A percentile compares a stretch with the other conserved stretches of the same genome.
phyloP scores from a whole-genome alignment of 2,113 vertebrate species.

The Serilophus lunatus region DNA sequence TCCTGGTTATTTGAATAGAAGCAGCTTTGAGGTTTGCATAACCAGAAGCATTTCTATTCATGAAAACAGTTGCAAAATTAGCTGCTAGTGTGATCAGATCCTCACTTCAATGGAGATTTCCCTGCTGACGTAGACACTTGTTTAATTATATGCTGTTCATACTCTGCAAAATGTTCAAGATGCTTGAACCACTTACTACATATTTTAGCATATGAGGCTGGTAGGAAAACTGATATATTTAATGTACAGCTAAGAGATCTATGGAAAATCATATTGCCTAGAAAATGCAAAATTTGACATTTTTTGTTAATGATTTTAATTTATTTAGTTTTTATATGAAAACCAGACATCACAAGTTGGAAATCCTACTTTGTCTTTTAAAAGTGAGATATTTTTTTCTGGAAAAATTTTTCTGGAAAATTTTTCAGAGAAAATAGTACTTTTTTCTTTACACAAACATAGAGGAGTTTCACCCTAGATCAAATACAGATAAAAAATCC shows the following conservation, averaged over 20 bases:
- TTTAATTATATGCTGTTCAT: slow-evolving; percentile 12
- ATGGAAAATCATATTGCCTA: neutral
- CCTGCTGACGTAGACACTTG: slow-evolving; percentile 35
- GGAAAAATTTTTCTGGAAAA: neutral
- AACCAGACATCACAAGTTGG: neutral
- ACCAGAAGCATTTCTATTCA: slow-evolving; percentile 29
- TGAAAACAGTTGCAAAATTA: slow-evolving; percentile 41
- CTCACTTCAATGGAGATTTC: slow-evolving; percentile 37
- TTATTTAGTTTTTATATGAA: neutral
- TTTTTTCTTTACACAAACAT: neutral
- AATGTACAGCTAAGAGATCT: neutral
- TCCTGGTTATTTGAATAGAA: slow-evolving; percentile 8
- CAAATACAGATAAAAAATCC: neutral
- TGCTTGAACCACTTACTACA: neutral
- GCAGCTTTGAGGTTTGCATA: neutral
- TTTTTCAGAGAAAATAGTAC: neutral
- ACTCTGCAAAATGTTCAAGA: slow-evolving; percentile 5
- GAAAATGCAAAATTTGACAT: neutral
- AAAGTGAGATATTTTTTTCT: neutral
- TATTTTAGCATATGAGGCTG: neutral
- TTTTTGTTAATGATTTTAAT: neutral
- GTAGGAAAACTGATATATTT: neutral
- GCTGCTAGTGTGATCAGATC: slow-evolving; percentile 25
- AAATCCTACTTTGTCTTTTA: neutral
- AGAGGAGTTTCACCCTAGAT: neutral